Conservation (phyloP, 2,113 vertebrate species). For the Notiomystis cincta region DNA sequence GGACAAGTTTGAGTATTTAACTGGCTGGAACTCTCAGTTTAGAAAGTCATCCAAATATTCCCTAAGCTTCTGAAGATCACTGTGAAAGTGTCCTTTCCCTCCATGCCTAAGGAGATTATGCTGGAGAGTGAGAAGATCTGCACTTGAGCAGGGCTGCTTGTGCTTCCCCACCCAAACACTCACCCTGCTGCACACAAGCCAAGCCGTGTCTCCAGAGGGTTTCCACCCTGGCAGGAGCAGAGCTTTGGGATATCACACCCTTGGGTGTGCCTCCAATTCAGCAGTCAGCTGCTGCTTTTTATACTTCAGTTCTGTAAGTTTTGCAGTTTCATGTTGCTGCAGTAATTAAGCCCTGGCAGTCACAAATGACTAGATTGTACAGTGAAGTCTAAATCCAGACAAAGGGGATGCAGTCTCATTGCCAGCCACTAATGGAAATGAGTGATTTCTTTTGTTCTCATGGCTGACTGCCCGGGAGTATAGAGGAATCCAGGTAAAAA, state of each 20-base stretch:
- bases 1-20: background rate
- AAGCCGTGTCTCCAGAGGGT: background rate
- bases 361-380: conserved; percentile 20
- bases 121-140: background rate
- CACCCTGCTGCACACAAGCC: fast-evolving
- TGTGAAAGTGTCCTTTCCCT: background rate
- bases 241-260: background rate
- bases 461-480: conserved; percentile 48
- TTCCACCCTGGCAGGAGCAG: background rate
- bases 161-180: background rate
- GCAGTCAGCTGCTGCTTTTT: background rate
- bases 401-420: conserved; percentile 3
- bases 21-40: background rate
- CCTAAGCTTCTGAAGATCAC: background rate
- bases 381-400: conserved; percentile 29
- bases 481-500: conserved; percentile 46
- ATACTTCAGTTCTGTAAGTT: background rate
- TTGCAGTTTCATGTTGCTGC: conserved; percentile 41
- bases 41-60: background rate
- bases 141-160: background rate
- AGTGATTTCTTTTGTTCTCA: conserved; percentile 49
- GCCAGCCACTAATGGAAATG: conserved; percentile 64
- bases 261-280: background rate
- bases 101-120: background rate
- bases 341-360: conserved; percentile 58